Percentiles rank a stretch among this genome's conserved stretches.
These are phyloP conservation scores for Pollenia griseotomentosa DNA, from an alignment of 2,888 invertebrate species.

Conservation along the genomic window DNA sequence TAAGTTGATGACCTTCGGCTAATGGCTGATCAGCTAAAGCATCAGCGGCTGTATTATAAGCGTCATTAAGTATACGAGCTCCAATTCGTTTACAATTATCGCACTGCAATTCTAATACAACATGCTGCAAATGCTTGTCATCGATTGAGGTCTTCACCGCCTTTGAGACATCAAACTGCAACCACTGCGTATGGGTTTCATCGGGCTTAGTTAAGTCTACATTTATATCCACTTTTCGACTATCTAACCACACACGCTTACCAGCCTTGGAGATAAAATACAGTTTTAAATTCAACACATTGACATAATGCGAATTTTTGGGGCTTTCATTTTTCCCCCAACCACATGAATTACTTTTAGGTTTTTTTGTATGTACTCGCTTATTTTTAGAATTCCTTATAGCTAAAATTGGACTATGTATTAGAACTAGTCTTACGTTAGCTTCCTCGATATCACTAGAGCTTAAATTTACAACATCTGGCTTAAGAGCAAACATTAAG, in stretches of 20 bases:
- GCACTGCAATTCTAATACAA: conserved; percentile 86
- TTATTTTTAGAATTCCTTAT: conserved; percentile 64
- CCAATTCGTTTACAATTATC: conserved; percentile 84
- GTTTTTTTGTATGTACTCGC: conserved; percentile 20
- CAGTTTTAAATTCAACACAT: conserved; percentile 78
- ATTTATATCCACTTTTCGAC: conserved; percentile 82
- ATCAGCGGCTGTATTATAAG: conserved; percentile 29
- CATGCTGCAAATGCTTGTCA: conserved; percentile 83
- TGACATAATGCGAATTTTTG: not conserved
- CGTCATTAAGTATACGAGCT: conserved; percentile 82
- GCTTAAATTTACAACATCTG: conserved; percentile 57
- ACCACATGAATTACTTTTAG: conserved; percentile 41
- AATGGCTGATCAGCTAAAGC: conserved; percentile 4
- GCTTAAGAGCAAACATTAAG: conserved; percentile 60
- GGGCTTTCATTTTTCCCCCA: conserved; percentile 1
- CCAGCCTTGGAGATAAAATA: conserved; percentile 79
- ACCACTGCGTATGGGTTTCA: conserved; percentile 85
- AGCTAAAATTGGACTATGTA: conserved; percentile 79
- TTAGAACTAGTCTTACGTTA: conserved; percentile 80
- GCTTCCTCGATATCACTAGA: conserved; percentile 81
- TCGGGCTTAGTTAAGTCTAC: conserved; percentile 75
- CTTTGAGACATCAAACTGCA: conserved; percentile 86
- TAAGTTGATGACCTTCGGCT: conserved; percentile 76
- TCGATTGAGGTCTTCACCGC: conserved; percentile 84
- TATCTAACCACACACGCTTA: conserved; percentile 81